A percentile compares a stretch with the other conserved stretches of the same genome.
These are phyloP conservation scores for Silvanus unidentatus DNA, from an alignment of 2,888 invertebrate genomes.

Conservation along the genomic window DNA sequence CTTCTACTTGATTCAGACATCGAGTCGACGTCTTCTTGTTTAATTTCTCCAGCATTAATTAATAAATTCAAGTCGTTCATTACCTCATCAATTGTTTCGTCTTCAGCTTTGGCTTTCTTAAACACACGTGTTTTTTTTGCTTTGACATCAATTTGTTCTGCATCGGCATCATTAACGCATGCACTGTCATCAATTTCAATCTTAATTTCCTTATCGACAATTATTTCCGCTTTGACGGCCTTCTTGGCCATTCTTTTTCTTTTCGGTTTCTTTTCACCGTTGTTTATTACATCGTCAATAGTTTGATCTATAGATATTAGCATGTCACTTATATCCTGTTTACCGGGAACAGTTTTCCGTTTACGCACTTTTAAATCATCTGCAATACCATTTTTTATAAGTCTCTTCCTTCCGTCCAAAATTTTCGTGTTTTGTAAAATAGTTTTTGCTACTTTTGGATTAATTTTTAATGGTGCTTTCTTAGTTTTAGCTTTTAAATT, in stretches of 20 bases:
- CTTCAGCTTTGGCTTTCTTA: slow-evolving; percentile 24
- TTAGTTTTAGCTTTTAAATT: slow-evolving; percentile 35
- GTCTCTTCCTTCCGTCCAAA: slow-evolving; percentile 34
- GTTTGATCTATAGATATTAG: no score
- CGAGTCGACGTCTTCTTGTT: slow-evolving; percentile 29
- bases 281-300: slow-evolving; percentile 15
- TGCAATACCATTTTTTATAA: slow-evolving; percentile 39
- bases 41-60: slow-evolving; percentile 34
- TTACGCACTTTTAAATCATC: slow-evolving; percentile 28
- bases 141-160: slow-evolving; percentile 16
- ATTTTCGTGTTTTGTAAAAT: slow-evolving; percentile 34
- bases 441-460: slow-evolving; percentile 34
- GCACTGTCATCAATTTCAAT: slow-evolving; percentile 24
- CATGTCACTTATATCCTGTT: no score
- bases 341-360: slow-evolving; percentile 7
- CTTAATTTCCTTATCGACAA: slow-evolving; percentile 29
- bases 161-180: slow-evolving; percentile 15
- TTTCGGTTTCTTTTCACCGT: slow-evolving; percentile 22
- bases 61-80: slow-evolving; percentile 38
- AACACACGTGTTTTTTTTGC: slow-evolving; percentile 15
- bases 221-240: slow-evolving; percentile 18
- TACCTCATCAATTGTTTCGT: slow-evolving; percentile 40
- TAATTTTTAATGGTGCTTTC: slow-evolving; percentile 26
- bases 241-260: slow-evolving; percentile 24
- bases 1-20: slow-evolving; percentile 30